A percentile compares a stretch with the other conserved stretches of the same genome.
These are phyloP conservation scores for Stercorarius parasiticus DNA, from an alignment of 2,113 vertebrate genomes.

Conservation along the genomic window DNA sequence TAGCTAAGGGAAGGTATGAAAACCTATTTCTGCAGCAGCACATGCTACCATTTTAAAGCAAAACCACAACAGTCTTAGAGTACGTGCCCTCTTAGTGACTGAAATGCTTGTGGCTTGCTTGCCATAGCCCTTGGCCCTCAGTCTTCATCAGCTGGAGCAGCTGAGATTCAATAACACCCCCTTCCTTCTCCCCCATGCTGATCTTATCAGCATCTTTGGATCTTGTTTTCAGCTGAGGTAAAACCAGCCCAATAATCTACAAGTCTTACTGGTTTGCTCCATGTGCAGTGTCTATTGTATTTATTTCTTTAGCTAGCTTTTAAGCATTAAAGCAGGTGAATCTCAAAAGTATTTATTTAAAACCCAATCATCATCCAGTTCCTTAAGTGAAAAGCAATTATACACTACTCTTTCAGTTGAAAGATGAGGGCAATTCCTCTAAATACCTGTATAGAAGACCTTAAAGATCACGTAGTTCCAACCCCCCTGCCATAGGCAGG, in stretches of 20 bases:
- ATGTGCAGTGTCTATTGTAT: background rate
- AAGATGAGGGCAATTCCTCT: background rate
- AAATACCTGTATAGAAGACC: background rate
- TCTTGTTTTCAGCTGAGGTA: background rate
- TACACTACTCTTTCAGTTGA: background rate
- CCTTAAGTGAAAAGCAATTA: background rate
- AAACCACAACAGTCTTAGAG: background rate
- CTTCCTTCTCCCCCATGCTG: background rate
- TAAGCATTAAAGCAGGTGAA: background rate
- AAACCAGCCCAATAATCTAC: background rate
- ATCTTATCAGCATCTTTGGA: background rate
- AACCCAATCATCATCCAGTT: background rate
- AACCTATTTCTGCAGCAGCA: background rate
- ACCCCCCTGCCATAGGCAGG: too few relatives aligned
- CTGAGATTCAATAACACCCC: background rate
- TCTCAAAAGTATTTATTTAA: background rate
- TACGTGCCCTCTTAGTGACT: background rate
- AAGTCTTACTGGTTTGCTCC: background rate
- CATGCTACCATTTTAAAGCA: background rate
- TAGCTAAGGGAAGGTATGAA: background rate
- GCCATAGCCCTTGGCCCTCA: background rate
- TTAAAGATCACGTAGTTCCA: too few relatives aligned
- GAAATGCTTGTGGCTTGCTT: background rate
- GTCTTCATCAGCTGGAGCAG: background rate
- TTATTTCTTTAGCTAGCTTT: background rate